Conservation (phyloP, 2,797 vertebrate species). For the Dendrocincla fuliginosa region DNA sequence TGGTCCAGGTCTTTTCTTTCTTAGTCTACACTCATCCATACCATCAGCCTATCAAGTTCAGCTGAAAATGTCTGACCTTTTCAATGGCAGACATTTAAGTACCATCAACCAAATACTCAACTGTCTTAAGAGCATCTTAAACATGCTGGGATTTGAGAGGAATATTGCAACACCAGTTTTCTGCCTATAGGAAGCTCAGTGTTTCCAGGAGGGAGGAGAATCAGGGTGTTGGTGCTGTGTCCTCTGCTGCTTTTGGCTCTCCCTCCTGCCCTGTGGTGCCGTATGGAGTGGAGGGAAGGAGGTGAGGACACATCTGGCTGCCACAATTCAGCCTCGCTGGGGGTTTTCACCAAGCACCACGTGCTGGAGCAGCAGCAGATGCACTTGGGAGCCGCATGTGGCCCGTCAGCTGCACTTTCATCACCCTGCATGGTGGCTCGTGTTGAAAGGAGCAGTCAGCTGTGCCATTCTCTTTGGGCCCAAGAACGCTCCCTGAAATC, state of each 20-base stretch:
- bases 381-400: background rate
- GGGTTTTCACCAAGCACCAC: background rate
- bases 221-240: background rate
- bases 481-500: background rate
- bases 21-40: background rate
- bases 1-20: background rate
- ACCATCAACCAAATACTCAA: background rate
- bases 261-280: rapidly evolving
- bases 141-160: background rate
- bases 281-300: background rate
- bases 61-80: background rate
- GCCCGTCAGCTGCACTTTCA: background rate
- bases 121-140: background rate
- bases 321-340: background rate
- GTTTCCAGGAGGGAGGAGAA: background rate
- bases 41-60: background rate
- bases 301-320: background rate
- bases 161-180: background rate
- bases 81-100: background rate
- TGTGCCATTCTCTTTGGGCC: background rate
- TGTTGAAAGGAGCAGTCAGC: slow-evolving; percentile 18
- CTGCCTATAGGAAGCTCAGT: background rate
- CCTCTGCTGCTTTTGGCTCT: background rate
- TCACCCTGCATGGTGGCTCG: background rate
- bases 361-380: background rate